Evolutionary conservation across 2,113 vertebrate species (phyloP).

Genomic region (Scatophagus argus): DNA sequence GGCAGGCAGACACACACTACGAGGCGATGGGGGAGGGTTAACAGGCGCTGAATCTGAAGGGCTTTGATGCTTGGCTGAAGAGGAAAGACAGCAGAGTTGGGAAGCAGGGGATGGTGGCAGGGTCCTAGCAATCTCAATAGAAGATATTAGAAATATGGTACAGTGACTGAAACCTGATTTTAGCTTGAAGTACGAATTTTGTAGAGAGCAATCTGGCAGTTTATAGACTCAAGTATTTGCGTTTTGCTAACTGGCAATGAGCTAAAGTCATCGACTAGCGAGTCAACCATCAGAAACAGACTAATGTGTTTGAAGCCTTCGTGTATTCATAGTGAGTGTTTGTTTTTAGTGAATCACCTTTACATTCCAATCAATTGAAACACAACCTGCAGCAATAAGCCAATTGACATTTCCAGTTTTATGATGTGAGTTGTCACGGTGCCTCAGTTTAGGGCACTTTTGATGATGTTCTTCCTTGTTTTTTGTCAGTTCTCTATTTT

Average conservation of each 20-base stretch:
- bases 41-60: slow-evolving; percentile 22
- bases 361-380: not conserved
- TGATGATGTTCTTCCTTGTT: not conserved
- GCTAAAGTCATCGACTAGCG: not conserved
- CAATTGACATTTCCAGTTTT: not conserved
- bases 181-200: not conserved
- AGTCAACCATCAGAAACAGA: not conserved
- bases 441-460: not conserved
- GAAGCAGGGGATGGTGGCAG: not conserved
- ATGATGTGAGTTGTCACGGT: not conserved
- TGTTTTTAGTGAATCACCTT: slow-evolving; percentile 2
- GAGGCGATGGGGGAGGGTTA: slow-evolving; percentile 44
- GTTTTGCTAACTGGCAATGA: no score
- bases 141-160: not conserved
- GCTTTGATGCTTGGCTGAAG: slow-evolving; percentile 40
- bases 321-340: not conserved
- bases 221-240: no score
- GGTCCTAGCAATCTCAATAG: not conserved
- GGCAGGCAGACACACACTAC: slow-evolving; percentile 6
- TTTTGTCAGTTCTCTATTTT: not conserved
- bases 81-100: slow-evolving; percentile 3
- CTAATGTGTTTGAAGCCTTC: no score
- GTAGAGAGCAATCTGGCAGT: no score
- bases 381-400: not conserved
- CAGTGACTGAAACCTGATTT: not conserved